Base-by-base conservation (phyloP, 2,888 invertebrate genomes). In the Ischnus inquisitorius region DNA sequence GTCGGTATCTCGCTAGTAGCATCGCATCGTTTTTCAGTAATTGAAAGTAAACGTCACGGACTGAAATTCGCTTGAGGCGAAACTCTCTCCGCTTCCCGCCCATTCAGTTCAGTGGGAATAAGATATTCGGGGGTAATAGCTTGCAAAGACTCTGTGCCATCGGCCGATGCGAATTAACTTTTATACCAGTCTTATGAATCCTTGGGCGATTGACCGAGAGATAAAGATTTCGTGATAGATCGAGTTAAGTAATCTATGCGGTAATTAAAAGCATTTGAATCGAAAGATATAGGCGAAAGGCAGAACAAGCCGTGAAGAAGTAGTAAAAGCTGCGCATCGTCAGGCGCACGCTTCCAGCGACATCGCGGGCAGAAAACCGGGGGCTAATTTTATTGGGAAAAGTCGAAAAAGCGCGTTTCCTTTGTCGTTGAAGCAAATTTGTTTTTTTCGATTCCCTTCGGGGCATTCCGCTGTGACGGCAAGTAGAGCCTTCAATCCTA, bases 11-110 rank as follows among this genome's bases (percentile, higher is more conserved):
- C 46, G 67, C n/a, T n/a, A 51, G 46, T 86, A 87, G 85, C 85
- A 84, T 81, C 86, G 82, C 85, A 14, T 87, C 87, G 87, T 90
- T 90, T 90, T 90, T 89, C 87, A 88, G 86, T 90, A 90, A 90
- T 90, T 90, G 88, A 90, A 90, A 88, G 90, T 88, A 90, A 90
- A 90, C 90, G 87, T 86, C 77, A 81, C 72, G 28, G 72, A 71
- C 43, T 41, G 62, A 54, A 84, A 43, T 72, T 75, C 34, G 46
- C 48, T 65, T 41, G 25, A 51, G 34, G n/a, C 60, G 14, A 2
- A 51, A 54, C 46, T 39, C 64, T 41, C 34, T 8, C 6, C 34
- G 5, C 34, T 10, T 54, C 19, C 19, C 54, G 10, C 54, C 22
- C 22, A 1, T 19, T 22, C 12, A 54, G 54, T 22, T 22, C 22